A percentile compares a stretch with the other conserved stretches of the same genome.
phyloP scores from a whole-genome alignment of 92 coral and sea anemone genomes.

The Epizoanthus fatuus region DNA sequence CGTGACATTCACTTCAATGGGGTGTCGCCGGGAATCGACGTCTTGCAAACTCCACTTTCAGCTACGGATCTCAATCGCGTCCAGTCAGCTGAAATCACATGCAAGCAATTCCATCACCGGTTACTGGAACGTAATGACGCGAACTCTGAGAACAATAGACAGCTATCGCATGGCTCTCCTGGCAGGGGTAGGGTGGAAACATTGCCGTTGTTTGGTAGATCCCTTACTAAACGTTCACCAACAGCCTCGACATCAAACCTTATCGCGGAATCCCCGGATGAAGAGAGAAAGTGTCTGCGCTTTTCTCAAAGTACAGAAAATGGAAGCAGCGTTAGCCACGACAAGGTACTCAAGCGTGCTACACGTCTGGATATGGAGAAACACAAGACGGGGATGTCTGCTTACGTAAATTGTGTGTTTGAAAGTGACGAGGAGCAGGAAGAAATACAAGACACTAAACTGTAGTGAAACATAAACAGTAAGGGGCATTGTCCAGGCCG shows the following conservation, averaged over 20 bases:
- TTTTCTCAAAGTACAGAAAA: not conserved
- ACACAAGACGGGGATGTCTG: not conserved
- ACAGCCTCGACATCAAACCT: slow-evolving; percentile 11
- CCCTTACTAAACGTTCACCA: slow-evolving; percentile 12
- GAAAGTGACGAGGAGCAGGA: not conserved
- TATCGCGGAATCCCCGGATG: not conserved
- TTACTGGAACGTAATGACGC: not conserved
- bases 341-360: not conserved
- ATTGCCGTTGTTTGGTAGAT: not conserved
- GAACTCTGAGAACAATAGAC: not conserved
- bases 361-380: not conserved
- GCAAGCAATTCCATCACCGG: not conserved
- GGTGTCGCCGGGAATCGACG: not conserved
- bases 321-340: not conserved
- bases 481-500: not conserved
- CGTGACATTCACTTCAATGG: not conserved
- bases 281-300: not conserved
- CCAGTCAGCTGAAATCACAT: not conserved
- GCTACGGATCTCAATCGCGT: not conserved
- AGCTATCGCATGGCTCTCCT: not conserved
- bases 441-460: slow-evolving; percentile 9
- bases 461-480: not conserved
- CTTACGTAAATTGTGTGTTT: slow-evolving; percentile 6
- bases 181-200: not conserved
- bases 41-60: not conserved